Percentiles rank a stretch among this genome's conserved stretches.
These are phyloP conservation scores for Melinopterus prodromus DNA, from an alignment of 2,888 invertebrate genomes.

Conservation along the genomic window DNA sequence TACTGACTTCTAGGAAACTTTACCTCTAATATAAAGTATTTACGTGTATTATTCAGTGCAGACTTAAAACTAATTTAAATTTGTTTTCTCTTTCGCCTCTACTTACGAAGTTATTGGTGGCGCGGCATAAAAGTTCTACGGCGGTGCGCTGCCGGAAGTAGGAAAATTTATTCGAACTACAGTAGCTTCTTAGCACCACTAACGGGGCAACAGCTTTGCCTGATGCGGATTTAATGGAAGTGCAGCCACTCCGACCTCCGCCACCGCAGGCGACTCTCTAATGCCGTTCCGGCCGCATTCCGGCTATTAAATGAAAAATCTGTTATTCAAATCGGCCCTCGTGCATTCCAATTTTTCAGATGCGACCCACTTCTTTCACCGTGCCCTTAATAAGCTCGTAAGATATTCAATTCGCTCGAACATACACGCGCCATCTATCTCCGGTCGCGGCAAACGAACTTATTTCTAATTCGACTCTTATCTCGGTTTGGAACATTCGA, in stretches of 20 bases:
- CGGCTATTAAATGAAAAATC: conserved; percentile 4
- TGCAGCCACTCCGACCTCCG: background rate
- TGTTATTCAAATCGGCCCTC: background rate
- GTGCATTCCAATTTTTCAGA: background rate
- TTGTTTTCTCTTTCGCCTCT: background rate
- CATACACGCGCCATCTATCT: background rate
- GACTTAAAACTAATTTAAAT: background rate
- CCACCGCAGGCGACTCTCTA: background rate
- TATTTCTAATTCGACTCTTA: background rate
- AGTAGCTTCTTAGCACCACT: conserved; percentile 4
- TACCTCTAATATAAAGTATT: background rate
- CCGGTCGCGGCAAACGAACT: background rate
- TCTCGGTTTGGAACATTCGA: background rate
- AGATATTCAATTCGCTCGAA: background rate
- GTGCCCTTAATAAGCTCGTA: background rate
- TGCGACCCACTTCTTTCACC: background rate
- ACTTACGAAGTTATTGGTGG: background rate
- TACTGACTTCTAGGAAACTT: background rate
- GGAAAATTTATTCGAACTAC: background rate
- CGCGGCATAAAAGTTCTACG: background rate
- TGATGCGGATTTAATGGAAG: conserved; percentile 4
- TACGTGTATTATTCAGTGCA: background rate
- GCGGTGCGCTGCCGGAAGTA: background rate
- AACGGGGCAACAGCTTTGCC: background rate
- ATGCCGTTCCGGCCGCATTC: background rate